Conservation (phyloP, 53 echinoderm and acorn worm species). For the Temnopleurus reevesii region DNA sequence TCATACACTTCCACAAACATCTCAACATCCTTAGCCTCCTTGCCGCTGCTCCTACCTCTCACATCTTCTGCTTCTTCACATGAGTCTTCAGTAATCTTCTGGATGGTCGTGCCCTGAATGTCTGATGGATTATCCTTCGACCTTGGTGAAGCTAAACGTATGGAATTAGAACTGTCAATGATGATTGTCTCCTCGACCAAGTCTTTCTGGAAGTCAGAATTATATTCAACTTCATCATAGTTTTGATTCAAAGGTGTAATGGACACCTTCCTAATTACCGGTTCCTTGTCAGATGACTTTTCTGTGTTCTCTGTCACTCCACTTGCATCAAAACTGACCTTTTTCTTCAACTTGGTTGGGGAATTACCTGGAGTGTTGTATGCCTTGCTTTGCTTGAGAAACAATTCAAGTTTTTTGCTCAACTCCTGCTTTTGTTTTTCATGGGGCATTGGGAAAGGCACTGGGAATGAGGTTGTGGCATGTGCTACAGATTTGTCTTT, state of each 20-base stretch:
- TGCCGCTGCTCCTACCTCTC: neutral
- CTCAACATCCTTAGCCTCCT: neutral
- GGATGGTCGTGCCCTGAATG: neutral
- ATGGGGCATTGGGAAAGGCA: slow-evolving; percentile 34
- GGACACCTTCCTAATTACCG: slow-evolving; percentile 29
- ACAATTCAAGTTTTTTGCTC: slow-evolving; percentile 41
- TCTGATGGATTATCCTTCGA: neutral
- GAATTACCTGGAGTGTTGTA: slow-evolving; percentile 43
- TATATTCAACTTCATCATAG: slow-evolving; percentile 54
- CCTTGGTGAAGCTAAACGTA: slow-evolving; percentile 35
- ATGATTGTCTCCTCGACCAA: slow-evolving; percentile 41
- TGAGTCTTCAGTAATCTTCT: neutral
- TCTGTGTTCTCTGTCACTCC: neutral
- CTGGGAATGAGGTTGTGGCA: neutral
- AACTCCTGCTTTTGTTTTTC: slow-evolving; percentile 50
- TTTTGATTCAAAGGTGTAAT: slow-evolving; percentile 39
- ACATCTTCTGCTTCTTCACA: neutral
- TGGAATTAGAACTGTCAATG: slow-evolving; percentile 43
- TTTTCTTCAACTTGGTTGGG: slow-evolving; percentile 48
- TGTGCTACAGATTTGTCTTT: neutral
- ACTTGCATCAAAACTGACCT: slow-evolving; percentile 46
- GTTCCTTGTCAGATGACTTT: neutral
- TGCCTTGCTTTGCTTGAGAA: slow-evolving; percentile 42
- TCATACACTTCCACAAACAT: slow-evolving; percentile 11
- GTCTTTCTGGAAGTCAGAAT: slow-evolving; percentile 3